Percentiles rank a stretch among this genome's conserved stretches.
phyloP scores from a whole-genome alignment of 2,797 vertebrate genomes.

The Potorous gilbertii region DNA sequence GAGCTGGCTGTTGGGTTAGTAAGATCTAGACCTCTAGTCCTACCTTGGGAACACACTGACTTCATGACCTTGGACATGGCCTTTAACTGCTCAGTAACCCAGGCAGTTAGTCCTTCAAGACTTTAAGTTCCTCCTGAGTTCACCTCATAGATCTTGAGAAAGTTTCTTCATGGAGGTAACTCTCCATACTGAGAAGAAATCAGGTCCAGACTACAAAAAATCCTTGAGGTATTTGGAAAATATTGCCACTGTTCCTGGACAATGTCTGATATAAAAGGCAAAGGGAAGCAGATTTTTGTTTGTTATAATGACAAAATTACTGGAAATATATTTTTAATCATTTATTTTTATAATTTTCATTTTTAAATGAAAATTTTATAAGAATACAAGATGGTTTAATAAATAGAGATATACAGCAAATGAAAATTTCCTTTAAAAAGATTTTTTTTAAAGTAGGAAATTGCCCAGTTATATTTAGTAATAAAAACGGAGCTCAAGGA shows the following conservation, averaged over 20 bases:
- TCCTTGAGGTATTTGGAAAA: not conserved
- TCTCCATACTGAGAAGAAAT: not conserved
- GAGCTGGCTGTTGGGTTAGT: not conserved
- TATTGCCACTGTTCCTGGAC: constrained; percentile 40
- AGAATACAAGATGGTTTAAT: constrained; percentile 14
- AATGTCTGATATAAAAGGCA: constrained; percentile 42
- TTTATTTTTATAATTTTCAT: constrained; percentile 31
- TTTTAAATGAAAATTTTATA: constrained; percentile 29
- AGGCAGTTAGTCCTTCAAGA: not conserved
- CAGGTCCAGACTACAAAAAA: not conserved
- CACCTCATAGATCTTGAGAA: no score
- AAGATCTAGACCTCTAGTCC: not conserved
- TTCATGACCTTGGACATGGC: not conserved
- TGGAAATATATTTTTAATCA: not conserved
- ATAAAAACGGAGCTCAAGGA: not conserved
- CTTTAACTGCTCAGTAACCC: not conserved
- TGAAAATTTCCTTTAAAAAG: constrained; percentile 33
- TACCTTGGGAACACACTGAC: not conserved
- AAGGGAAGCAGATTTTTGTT: not conserved
- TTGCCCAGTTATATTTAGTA: not conserved
- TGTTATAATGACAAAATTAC: not conserved
- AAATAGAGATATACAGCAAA: not conserved
- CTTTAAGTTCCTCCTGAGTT: not conserved
- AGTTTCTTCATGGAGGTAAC: not conserved
- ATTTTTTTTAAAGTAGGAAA: constrained; percentile 23